Base-by-base conservation (phyloP, 2,888 invertebrate species). In the Aricia artaxerxes region DNA sequence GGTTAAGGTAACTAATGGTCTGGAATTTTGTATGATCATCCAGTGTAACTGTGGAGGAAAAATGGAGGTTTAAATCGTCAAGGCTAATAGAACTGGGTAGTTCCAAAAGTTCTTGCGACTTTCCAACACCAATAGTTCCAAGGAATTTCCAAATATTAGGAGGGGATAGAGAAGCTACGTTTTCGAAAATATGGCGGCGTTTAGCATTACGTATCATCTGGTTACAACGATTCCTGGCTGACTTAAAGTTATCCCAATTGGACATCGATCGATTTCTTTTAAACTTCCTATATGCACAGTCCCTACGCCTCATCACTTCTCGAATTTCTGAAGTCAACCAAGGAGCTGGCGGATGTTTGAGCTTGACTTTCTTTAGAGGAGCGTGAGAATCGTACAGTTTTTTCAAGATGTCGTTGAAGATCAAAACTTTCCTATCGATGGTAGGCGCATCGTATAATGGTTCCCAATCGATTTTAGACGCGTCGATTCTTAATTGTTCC, bases 201-300 rank as follows among this genome's bases (percentile, higher is more conserved):
- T 57, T 57, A 57, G 57, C 57, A 57, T 57, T 57, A 57, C 57
- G 57, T 57, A 57, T 57, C 57, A 57, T 57, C 57, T 57, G 57
- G 7, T 44, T 44, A 1, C 44, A 44, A 1, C 44, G 44, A 44
- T 44, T 44, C 44, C 44, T 44, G 4, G 57, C 57, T 13, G 16
- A 13, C 7, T 57, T 57, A 13, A 57, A 57, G 6, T 0, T 57
- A 13, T 57, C 57, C 11, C 57, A 13, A 2, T 57, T 57, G 7
- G 57, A 13, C n/a, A n/a, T n/a, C n/a, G n/a, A 3, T 13, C 57
- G 13, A 13, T 57, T 57, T 13, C 13, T 9, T 57, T 57, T 1
- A 57, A 57, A 57, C 13, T 1, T 57, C 7, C 13, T 13, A 13
- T 13, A 57, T 13, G 57, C 57, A 57, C 57, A 4, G 7, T 57